phyloP scores from a whole-genome alignment of 2,113 vertebrate species.

The Nerophis ophidion region DNA sequence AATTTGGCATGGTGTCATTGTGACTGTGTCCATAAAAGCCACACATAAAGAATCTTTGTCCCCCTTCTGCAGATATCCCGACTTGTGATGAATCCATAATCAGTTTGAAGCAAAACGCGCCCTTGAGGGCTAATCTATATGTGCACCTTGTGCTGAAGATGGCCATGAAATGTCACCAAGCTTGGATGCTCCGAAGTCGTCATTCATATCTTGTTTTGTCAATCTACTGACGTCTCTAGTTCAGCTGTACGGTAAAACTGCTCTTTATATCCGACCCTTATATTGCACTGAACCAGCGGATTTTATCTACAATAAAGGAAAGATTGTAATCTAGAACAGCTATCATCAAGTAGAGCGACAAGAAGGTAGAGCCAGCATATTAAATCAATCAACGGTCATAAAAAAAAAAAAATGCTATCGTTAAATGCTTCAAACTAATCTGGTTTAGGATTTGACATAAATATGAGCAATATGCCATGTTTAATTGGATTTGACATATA shows the following conservation, averaged over 20 bases:
- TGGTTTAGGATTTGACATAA: no score
- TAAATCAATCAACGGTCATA: no score
- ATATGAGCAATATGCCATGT: no score
- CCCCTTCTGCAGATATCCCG: constrained; percentile 20
- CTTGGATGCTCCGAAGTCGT: constrained; percentile 12
- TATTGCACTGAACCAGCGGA: no score
- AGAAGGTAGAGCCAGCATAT: no score
- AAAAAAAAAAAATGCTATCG: no score
- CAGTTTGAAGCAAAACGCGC: constrained; percentile 28
- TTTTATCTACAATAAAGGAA: no score
- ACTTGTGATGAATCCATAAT: constrained; percentile 41
- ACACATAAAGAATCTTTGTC: constrained; percentile 5
- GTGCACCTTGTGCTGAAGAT: constrained; percentile 36
- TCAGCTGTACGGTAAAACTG: background rate
- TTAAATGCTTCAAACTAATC: no score
- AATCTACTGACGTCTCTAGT: background rate
- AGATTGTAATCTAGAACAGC: no score
- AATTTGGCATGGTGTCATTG: constrained; percentile 31
- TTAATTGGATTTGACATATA: no score
- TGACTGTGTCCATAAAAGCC: constrained; percentile 1
- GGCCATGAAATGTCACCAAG: constrained; percentile 23
- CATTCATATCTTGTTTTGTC: constrained; percentile 32
- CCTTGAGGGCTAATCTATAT: constrained; percentile 53
- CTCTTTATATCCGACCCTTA: no score
- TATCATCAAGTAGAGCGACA: no score